Base-by-base conservation (phyloP, 1,140 invertebrate genomes). In the Parapsyche elsis region DNA sequence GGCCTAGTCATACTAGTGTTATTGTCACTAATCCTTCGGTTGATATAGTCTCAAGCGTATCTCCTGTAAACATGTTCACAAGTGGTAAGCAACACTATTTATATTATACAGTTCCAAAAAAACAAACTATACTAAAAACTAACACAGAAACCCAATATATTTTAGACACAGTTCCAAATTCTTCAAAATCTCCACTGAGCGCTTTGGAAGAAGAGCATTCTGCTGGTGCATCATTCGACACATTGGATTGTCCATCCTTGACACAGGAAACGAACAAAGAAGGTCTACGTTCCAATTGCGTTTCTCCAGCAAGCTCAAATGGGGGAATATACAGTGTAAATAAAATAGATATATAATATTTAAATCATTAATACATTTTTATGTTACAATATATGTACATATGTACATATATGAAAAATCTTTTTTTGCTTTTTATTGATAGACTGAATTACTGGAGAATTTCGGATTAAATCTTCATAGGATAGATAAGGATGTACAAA, bases 401-500 rank as follows among this genome's bases (percentile, higher is more conserved):
- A n/a, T n/a, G n/a, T n/a, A n/a, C n/a, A 61, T 61, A 9, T 7
- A 7, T 46, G 7, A 61, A 64, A 61, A 70, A 23, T 24, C 9
- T 45, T 30, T 73, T 88, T 89, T 46, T 85, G 26, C 19, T 19
- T 19, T 38, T 38, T 38, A 38, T n/a, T 21, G 21, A 61, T 10
- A 96, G 94, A 92, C 91, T 81, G 95, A 97, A 85, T 86, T 98
- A 53, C 87, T 98, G 61, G 95, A 98, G 84, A 92, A 91, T 75
- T 98, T 98, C 84, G 95, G 95, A 0, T 86, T 97, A 21, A 98
- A 98, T 87, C 86, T 98, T 0, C 97, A 98, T 87, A 91, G 97
- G 23, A 98, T 99, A 81, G 97, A 99, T 86, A 99, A 99, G 88
- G 97, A 99, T 88, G 97, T 98, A 2, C 95, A 97, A 86, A 88